phyloP scores from a whole-genome alignment of 2,888 invertebrate species.

The Dryadula phaetusa region DNA sequence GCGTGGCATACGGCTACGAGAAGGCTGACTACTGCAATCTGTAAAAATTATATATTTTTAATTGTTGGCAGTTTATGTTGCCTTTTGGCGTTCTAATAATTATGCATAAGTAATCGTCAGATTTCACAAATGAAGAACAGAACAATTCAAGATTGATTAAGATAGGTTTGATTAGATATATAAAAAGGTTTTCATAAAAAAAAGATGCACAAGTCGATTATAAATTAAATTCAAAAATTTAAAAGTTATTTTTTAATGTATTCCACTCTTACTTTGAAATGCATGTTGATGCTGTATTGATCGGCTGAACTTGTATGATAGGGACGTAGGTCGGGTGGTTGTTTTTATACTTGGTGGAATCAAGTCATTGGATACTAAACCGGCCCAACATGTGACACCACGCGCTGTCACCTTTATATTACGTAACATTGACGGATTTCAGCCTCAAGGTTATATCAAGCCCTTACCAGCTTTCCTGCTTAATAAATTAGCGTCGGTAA shows the following conservation, averaged over 20 bases:
- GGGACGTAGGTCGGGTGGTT: conserved; percentile 63
- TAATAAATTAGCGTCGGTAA: conserved; percentile 23
- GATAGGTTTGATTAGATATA: too few species aligned
- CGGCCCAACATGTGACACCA: conserved; percentile 75
- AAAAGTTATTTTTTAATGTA: neutral
- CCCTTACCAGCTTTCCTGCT: conserved; percentile 46
- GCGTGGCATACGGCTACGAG: conserved; percentile 77
- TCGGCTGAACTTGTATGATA: conserved; percentile 71
- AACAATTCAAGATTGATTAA: too few species aligned
- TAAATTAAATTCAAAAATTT: neutral
- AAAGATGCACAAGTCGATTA: conserved; percentile 1
- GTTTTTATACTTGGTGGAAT: conserved; percentile 75
- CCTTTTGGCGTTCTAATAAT: neutral
- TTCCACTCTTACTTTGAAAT: conserved; percentile 69
- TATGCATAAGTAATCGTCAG: too few species aligned
- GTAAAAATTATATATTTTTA: conserved; percentile 45
- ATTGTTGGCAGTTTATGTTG: neutral
- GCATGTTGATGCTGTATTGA: conserved; percentile 73
- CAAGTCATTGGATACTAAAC: conserved; percentile 73
- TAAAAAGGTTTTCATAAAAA: conserved; percentile 2
- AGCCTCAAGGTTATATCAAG: conserved; percentile 71
- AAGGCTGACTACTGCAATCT: conserved; percentile 73
- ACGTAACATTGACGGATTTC: conserved; percentile 64
- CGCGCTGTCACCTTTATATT: conserved; percentile 74
- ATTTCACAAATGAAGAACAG: too few species aligned